phyloP scores from a whole-genome alignment of 2,113 vertebrate species.

The Psophia crepitans region DNA sequence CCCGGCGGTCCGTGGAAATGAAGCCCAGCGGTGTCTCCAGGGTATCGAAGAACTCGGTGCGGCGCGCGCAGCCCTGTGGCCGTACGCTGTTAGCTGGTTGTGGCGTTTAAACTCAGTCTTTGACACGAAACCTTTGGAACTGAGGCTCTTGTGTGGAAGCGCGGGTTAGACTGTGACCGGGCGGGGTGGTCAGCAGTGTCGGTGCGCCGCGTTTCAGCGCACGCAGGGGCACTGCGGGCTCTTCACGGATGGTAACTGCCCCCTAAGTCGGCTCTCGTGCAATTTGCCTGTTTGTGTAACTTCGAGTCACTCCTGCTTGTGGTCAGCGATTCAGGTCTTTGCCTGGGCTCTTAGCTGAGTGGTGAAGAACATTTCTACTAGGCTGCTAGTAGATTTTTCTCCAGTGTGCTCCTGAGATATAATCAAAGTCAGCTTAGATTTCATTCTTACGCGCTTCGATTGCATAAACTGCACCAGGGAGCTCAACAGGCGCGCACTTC shows the following conservation, averaged over 20 bases:
- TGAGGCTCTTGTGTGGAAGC: not conserved
- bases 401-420: accelerated
- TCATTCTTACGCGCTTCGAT: accelerated
- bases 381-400: not conserved
- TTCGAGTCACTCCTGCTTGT: not conserved
- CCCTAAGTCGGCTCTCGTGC: not conserved
- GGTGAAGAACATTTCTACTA: accelerated
- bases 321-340: not conserved
- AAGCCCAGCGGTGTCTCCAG: not conserved
- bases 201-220: not conserved
- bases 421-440: accelerated
- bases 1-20: not conserved
- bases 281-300: not conserved
- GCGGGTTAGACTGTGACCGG: not conserved
- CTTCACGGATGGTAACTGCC: not conserved
- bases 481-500: accelerated
- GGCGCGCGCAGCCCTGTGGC: accelerated
- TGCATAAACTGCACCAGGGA: accelerated
- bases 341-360: not conserved
- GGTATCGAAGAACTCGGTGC: accelerated
- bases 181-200: not conserved
- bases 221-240: accelerated
- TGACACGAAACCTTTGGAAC: not conserved
- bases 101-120: not conserved
- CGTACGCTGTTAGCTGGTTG: not conserved